Base-by-base conservation (phyloP, 2,797 vertebrate genomes). In the Pogonophryne albipinna region DNA sequence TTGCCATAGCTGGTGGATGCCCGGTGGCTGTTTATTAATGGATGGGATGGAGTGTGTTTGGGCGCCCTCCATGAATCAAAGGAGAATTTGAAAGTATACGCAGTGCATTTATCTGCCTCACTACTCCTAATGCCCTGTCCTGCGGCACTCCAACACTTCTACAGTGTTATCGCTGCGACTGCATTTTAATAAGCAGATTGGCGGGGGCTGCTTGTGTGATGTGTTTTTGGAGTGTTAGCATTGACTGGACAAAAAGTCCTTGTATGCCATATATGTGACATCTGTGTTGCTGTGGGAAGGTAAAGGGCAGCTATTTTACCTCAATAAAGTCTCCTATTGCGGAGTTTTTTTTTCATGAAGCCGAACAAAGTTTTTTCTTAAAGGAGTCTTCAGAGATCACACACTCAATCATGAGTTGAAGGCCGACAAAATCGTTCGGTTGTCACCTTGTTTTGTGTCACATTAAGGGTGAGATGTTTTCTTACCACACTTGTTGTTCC, bases 11-110 rank as follows among this genome's bases (percentile, higher is more conserved):
- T 34, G 17, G 68, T 73, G 16, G 12, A 27, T 65, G 73, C 62
- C 77, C 23, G 12, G 23, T 51, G 62, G 85, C 72, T 75, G 71
- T 74, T 79, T 68, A 68, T 79, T 75, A 83, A 83, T 83, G 76
- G 77, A 78, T 23, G 66, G 57, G 69, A 45, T 17, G 72, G 64
- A 41, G 49, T 17, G 68, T 74, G 71, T 49, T 78, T 87, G 86
- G 71, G 53, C 45, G 50, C 61, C 64, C 65, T 79, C 83, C 82
- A 85, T 75, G 75, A 84, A 78, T 78, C 78, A 78, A 78, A 80
- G 76, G 68, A 74, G 49, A 78, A 51, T 78, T 34, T 69, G 49
- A 51, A 57, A 71, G 80, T 27, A 68, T 56, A 67, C 68, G 42
- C 41, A 0, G 53, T 65, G 74, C 61, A 57, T 85, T 87, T 76